Base-by-base conservation (phyloP, 2,888 invertebrate species). In the Eueremaeus valkanovi region DNA sequence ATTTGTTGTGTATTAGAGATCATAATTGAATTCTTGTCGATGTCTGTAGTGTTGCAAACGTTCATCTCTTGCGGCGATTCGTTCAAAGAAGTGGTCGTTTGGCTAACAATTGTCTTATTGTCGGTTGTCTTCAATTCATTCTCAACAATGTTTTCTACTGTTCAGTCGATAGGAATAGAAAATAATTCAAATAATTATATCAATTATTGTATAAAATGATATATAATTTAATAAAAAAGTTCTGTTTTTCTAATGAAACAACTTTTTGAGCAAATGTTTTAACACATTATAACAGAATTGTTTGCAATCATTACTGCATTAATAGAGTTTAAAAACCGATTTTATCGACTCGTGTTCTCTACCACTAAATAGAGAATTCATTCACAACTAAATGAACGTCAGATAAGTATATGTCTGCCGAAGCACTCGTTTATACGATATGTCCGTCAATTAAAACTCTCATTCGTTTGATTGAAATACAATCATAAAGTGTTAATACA, bases 91-190 rank as follows among this genome's bases (percentile, higher is more conserved):
- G 36, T 40, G 27, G 36, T 45, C 45, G 8, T 36, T 36, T 33
- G 21, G 13, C 36, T 66, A 3, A 68, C 33, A 42, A n/a, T 68
- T n/a, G 16, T 21, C 68, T 68, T 45, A 27, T 70, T 45, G 5
- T 70, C 45, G 8, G 42, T 70, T 40, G 45, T 70, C 45, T 70
- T 70, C 16, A 66, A 31, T 36, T 66, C 66, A 66, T 36, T n/a
- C n/a, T 66, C 66, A 13, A 36, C n/a, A 3, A 9, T 36, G 21
- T 66, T 21, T 13, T 36, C 40, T 18, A 66, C 40, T 66, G 40
- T 61, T 61, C 1, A 40, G 40, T 9, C 40, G 40, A 11, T n/a
- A n/a, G n/a, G n/a, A n/a, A n/a, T n/a, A 45, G 45, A 45, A 5
- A 45, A 45, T 45, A 13, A 45, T 45, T 16, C 16, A 45, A 45